Evolutionary conservation across 2,797 vertebrate genomes (phyloP).

Genomic region (Heterohyrax brucei): DNA sequence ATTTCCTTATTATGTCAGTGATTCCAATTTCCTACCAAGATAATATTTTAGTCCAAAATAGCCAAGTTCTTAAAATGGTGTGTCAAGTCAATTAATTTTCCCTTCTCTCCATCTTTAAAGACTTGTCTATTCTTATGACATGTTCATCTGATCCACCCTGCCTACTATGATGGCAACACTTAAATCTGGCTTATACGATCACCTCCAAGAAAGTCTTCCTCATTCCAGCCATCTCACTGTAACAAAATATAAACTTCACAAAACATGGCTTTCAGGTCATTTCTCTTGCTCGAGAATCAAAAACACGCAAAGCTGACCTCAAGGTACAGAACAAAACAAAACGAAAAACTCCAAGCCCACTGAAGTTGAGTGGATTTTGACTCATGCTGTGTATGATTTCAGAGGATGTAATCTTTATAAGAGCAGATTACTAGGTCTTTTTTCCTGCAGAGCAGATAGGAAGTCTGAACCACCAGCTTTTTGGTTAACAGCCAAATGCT

Average conservation of each 20-base stretch:
- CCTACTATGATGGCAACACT: not conserved
- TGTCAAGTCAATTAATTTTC: not conserved
- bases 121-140: not conserved
- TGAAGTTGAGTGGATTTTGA: not conserved
- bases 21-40: conserved; percentile 1
- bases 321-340: conserved; percentile 42
- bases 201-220: not conserved
- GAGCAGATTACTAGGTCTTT: not conserved
- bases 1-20: not conserved
- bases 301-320: not conserved
- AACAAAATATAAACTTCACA: not conserved
- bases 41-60: not conserved
- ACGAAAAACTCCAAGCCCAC: not conserved
- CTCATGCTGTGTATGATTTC: not conserved
- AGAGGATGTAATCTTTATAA: not conserved
- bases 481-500: not conserved
- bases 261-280: not conserved
- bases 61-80: not conserved
- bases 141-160: not conserved
- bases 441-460: not conserved
- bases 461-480: not conserved
- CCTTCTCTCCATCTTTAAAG: not conserved
- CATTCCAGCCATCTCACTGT: not conserved
- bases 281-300: not conserved
- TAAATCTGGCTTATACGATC: not conserved